Percentiles rank a stretch among this genome's conserved stretches.
Conservation (phyloP, 2,797 vertebrate genomes). For the Graptemys geographica region DNA sequence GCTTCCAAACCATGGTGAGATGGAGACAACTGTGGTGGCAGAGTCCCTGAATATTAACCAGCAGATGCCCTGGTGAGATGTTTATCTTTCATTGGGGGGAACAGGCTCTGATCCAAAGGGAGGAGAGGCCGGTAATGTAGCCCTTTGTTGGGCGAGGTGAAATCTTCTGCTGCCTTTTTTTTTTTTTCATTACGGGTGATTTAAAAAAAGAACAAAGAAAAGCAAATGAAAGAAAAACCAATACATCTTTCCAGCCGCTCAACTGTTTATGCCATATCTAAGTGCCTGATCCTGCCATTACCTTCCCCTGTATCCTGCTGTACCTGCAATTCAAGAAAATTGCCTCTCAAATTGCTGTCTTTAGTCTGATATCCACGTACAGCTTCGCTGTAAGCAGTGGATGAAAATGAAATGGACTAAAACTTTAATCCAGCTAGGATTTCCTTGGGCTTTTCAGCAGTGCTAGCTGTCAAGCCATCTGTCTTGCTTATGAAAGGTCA, state of each 20-base stretch:
- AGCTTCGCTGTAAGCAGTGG: constrained; percentile 21
- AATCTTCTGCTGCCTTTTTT: not conserved
- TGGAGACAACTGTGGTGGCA: not conserved
- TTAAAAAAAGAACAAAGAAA: not conserved
- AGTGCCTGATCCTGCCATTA: constrained; percentile 68
- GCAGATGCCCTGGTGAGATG: not conserved
- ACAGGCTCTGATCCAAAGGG: not conserved
- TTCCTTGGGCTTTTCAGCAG: constrained; percentile 14
- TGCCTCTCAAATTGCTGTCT: constrained; percentile 73
- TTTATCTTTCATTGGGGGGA: not conserved
- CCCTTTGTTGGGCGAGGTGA: not conserved
- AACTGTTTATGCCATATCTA: constrained; percentile 63
- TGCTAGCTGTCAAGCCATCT: not conserved
- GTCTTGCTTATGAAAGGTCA: constrained; percentile 63
- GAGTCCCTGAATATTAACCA: not conserved
- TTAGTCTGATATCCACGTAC: constrained; percentile 68
- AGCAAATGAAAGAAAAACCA: constrained; percentile 56
- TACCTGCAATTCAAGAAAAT: constrained; percentile 76
- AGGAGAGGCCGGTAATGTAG: not conserved
- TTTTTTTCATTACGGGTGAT: not conserved
- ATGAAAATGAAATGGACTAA: constrained; percentile 69
- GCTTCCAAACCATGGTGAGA: not conserved
- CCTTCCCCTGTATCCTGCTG: constrained; percentile 50
- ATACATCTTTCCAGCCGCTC: constrained; percentile 38
- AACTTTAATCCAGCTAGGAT: constrained; percentile 60